A percentile compares a stretch with the other conserved stretches of the same genome.
These are phyloP conservation scores for Onychostoma macrolepis DNA, from an alignment of 2,113 vertebrate genomes.

Conservation along the genomic window DNA sequence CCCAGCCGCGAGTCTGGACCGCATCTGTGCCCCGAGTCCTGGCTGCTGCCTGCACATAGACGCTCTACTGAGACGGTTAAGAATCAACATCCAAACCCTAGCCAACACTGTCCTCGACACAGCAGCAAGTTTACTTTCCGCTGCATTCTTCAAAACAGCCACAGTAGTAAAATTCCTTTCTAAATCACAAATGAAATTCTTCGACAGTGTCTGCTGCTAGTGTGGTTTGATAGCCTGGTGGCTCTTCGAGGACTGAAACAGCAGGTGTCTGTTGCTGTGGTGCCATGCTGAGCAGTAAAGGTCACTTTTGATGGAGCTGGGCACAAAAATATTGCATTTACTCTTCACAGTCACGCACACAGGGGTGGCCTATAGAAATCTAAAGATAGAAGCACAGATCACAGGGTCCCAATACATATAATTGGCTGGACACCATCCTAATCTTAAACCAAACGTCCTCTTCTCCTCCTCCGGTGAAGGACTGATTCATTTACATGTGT, in stretches of 20 bases:
- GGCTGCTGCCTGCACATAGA: not conserved
- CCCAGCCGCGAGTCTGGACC: constrained; percentile 5
- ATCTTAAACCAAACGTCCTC: constrained; percentile 25
- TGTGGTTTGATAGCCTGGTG: constrained; percentile 5
- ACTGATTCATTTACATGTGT: constrained; percentile 7
- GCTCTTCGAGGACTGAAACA: constrained; percentile 42
- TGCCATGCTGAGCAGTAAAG: constrained; percentile 53
- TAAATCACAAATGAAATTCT: constrained; percentile 23
- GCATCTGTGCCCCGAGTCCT: constrained; percentile 5
- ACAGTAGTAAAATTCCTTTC: not conserved
- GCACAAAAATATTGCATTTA: constrained; percentile 46
- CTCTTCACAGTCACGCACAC: constrained; percentile 28
- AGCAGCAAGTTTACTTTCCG: not conserved
- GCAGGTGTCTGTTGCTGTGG: constrained; percentile 50
- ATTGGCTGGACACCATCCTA: not conserved
- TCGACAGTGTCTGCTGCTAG: not conserved
- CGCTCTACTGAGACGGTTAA: constrained; percentile 1
- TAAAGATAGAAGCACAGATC: not conserved
- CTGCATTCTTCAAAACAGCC: not conserved
- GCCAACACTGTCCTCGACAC: not conserved
- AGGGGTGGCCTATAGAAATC: constrained; percentile 8
- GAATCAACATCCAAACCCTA: not conserved
- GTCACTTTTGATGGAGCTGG: constrained; percentile 43
- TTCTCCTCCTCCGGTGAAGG: not conserved
- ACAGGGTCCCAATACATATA: not conserved